A percentile compares a stretch with the other conserved stretches of the same genome.
phyloP scores from a whole-genome alignment of 2,113 vertebrate species.

The Istiophorus platypterus region DNA sequence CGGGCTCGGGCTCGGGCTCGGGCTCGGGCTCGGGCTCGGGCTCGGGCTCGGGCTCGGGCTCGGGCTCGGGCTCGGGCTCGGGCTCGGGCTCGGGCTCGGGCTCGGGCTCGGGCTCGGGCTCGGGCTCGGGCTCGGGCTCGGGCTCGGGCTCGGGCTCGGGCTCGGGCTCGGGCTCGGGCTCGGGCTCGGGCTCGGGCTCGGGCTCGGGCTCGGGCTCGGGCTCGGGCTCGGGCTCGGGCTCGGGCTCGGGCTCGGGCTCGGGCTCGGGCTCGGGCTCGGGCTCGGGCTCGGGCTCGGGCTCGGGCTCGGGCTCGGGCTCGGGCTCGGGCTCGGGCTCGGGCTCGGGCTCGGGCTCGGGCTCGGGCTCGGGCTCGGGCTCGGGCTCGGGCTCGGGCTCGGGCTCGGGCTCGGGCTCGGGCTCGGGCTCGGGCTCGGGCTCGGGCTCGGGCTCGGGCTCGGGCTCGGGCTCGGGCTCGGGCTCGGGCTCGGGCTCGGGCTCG shows the following conservation, averaged over 20 bases:
- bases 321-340: slow-evolving; percentile 31
- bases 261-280: slow-evolving; percentile 24
- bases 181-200: slow-evolving; percentile 26
- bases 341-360: slow-evolving; percentile 23
- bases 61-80: slow-evolving; percentile 26
- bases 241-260: slow-evolving; percentile 22
- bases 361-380: slow-evolving; percentile 22
- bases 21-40: slow-evolving; percentile 24
- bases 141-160: slow-evolving; percentile 24
- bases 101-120: slow-evolving; percentile 23
- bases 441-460: slow-evolving; percentile 31
- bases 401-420: slow-evolving; percentile 23
- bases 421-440: slow-evolving; percentile 26
- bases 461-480: slow-evolving; percentile 23
- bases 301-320: slow-evolving; percentile 26
- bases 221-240: slow-evolving; percentile 23
- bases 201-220: slow-evolving; percentile 31
- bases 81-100: slow-evolving; percentile 31
- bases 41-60: slow-evolving; percentile 23
- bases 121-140: slow-evolving; percentile 22
- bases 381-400: slow-evolving; percentile 24
- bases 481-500: slow-evolving; percentile 22
- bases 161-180: slow-evolving; percentile 23
- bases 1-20: slow-evolving; percentile 22
- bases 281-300: slow-evolving; percentile 23